Evolutionary conservation across 2,113 vertebrate genomes (phyloP).

Genomic region (Notiomystis cincta): DNA sequence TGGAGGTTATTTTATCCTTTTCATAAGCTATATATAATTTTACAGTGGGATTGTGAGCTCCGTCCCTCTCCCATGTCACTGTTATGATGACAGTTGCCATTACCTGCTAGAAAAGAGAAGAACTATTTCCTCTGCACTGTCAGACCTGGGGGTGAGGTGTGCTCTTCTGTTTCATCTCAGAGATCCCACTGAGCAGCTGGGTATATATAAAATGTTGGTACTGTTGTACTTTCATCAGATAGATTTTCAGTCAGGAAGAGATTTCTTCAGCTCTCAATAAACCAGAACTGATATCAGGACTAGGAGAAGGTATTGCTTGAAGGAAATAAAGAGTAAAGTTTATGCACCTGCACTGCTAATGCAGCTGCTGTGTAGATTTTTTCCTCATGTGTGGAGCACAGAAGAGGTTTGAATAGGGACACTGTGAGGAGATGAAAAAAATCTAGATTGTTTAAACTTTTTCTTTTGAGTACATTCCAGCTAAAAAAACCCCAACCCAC

Average conservation of each 20-base stretch:
- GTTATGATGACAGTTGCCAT: background rate
- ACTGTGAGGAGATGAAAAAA: background rate
- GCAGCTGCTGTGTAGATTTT: background rate
- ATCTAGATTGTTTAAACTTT: background rate
- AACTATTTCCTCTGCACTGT: background rate
- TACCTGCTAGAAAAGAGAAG: background rate
- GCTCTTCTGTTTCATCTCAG: background rate
- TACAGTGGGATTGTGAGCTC: background rate
- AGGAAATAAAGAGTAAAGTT: background rate
- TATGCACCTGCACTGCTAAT: background rate
- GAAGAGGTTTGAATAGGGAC: background rate
- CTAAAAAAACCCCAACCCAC: too few relatives aligned
- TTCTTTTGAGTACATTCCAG: background rate
- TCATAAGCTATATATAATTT: background rate
- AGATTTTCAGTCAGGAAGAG: background rate
- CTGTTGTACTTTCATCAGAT: background rate
- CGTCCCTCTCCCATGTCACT: background rate
- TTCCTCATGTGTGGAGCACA: background rate
- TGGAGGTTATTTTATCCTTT: background rate
- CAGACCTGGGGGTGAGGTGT: background rate
- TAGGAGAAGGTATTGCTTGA: background rate
- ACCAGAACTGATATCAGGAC: background rate
- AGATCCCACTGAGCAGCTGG: background rate
- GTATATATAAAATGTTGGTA: background rate
- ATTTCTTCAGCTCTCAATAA: background rate